Evolutionary conservation across 2,113 vertebrate species (phyloP), one percentile per base, ranked within the genome.

Genomic region (Seriola rivoliana): DNA sequence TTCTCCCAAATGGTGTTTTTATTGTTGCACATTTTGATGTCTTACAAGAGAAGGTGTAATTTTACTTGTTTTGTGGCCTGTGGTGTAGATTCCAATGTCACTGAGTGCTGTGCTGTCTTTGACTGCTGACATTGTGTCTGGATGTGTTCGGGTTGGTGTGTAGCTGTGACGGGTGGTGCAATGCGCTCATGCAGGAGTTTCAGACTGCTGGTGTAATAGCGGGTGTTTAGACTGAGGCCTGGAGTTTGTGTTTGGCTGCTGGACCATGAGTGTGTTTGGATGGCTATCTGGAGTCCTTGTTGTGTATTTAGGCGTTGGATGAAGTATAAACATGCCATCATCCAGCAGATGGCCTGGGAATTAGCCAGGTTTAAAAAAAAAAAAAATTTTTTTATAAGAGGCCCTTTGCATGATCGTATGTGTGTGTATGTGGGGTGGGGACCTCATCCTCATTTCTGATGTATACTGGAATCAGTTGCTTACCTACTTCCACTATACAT

Each of bases 281-380:
- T 85, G 85, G 67, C 64, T 81, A 60, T 66, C 59, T 89, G 42
- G 70, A 81, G 84, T 57, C 73, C 71, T 82, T 86, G 63, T 90
- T 93, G 88, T 92, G 81, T 93, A 90, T 93, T 91, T 92, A 82
- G 86, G 83, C 75, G 7, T 86, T 90, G 92, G 86, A 89, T 79
- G 52, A 77, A 92, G 73, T 92, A 82, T 91, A 94, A 95, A 93
- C 90, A 93, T 14, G 5, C 7, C 67, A 78, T 90, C 83, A 81
- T 87, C 52, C 62, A 81, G 80, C 89, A 90, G 90, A 90, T 92
- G 91, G 77, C 34, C 73, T 78, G 48, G 36, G 9, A 58, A 78
- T 79, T 17, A 34, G 78, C 78, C 78, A 71, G 76, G 12, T 62
- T 70, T 71, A 29, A 29, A 29, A 29, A 29, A 29, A 29, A 29